Evolutionary conservation across 2,888 invertebrate species (phyloP).

Genomic region (Caenorhabditis sp.): DNA sequence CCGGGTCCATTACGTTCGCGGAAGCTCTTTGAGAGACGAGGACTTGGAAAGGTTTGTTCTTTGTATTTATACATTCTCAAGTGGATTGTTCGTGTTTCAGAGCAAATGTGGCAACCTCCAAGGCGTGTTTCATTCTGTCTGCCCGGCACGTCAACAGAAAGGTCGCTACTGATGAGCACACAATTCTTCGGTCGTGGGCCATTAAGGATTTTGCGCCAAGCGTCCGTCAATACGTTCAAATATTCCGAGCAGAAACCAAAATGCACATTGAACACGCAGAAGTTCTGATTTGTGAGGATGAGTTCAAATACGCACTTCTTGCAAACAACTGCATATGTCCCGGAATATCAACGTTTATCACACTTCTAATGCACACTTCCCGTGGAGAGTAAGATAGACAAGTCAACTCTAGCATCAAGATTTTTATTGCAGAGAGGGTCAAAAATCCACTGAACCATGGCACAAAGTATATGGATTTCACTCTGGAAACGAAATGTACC

Average conservation of each 20-base stretch:
- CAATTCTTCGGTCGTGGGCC: slow-evolving; percentile 93
- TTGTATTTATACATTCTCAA: slow-evolving; percentile 83
- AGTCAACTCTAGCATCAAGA: background rate
- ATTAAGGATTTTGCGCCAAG: slow-evolving; percentile 98
- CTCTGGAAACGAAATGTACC: slow-evolving; percentile 99
- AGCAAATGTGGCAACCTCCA: slow-evolving; percentile 97
- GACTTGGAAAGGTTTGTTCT: slow-evolving; percentile 88
- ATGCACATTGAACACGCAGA: slow-evolving; percentile 99
- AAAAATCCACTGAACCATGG: slow-evolving; percentile 97
- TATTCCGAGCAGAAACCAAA: slow-evolving; percentile 98
- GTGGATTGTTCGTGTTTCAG: slow-evolving; percentile 83
- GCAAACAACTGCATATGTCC: slow-evolving; percentile 99
- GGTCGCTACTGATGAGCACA: slow-evolving; percentile 87
- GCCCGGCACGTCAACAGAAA: slow-evolving; percentile 86
- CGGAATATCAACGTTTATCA: slow-evolving; percentile 96
- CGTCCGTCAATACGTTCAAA: slow-evolving; percentile 98
- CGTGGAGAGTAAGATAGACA: slow-evolving; percentile 92
- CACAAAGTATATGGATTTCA: slow-evolving; percentile 98
- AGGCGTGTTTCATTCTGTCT: slow-evolving; percentile 96
- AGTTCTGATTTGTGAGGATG: slow-evolving; percentile 98
- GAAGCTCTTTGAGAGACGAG: slow-evolving; percentile 89
- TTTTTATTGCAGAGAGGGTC: slow-evolving; percentile 89
- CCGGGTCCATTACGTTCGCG: slow-evolving; percentile 92
- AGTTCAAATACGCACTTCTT: slow-evolving; percentile 97
- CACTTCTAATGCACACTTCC: slow-evolving; percentile 95